A percentile compares a stretch with the other conserved stretches of the same genome.
Evolutionary conservation across 2,888 invertebrate species (phyloP).

Genomic region (Morpho helenor): DNA sequence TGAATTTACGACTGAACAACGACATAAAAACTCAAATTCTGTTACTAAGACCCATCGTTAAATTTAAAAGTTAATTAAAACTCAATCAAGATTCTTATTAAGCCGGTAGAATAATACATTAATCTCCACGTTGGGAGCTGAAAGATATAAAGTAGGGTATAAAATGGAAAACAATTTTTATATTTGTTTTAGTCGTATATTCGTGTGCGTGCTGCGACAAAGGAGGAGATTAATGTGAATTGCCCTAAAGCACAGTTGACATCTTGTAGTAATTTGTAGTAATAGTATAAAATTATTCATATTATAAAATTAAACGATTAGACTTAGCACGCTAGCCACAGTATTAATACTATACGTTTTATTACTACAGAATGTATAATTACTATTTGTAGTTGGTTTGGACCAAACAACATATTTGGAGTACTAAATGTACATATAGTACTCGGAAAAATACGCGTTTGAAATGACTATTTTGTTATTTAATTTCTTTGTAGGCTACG

Average conservation of each 20-base stretch:
- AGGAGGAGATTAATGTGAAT: slow-evolving; percentile 1
- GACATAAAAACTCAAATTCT: slow-evolving; percentile 26
- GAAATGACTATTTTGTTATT: too few species aligned
- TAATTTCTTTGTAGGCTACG: too few species aligned
- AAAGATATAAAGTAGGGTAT: slow-evolving; percentile 16
- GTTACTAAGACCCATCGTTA: slow-evolving; percentile 24
- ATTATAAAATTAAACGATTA: not conserved
- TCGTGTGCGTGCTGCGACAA: not conserved
- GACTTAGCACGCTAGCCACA: too few species aligned
- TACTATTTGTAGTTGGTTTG: too few species aligned
- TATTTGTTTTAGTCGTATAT: not conserved
- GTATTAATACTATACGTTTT: too few species aligned
- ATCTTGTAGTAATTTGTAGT: slow-evolving; percentile 2
- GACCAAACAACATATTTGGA: too few species aligned
- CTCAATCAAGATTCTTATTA: slow-evolving; percentile 40
- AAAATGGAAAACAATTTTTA: slow-evolving; percentile 7
- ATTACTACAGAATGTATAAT: too few species aligned
- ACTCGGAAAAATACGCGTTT: too few species aligned
- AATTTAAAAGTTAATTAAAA: slow-evolving; percentile 40
- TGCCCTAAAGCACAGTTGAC: not conserved
- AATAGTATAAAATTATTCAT: slow-evolving; percentile 2
- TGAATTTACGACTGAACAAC: slow-evolving; percentile 22
- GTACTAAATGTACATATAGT: too few species aligned
- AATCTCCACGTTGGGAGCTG: slow-evolving; percentile 24
- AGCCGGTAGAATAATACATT: slow-evolving; percentile 27